A percentile compares a stretch with the other conserved stretches of the same genome.
phyloP scores from a whole-genome alignment of 2,113 vertebrate genomes.

The Phrynosoma platyrhinos region DNA sequence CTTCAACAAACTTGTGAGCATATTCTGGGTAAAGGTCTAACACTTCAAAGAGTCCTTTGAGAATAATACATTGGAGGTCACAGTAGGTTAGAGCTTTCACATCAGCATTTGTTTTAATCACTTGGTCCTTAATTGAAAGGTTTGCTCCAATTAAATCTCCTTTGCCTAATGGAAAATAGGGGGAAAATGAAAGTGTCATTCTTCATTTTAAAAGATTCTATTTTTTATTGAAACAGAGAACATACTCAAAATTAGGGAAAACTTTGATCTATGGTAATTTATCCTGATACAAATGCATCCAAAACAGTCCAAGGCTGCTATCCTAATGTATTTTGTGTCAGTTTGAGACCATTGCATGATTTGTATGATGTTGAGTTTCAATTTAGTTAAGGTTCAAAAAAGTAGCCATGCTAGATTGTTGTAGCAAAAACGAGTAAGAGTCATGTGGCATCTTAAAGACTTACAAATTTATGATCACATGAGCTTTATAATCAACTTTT shows the following conservation, averaged over 20 bases:
- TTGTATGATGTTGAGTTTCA: background rate
- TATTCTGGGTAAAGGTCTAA: constrained; percentile 95
- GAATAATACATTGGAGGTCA: constrained; percentile 94
- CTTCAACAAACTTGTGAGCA: constrained; percentile 91
- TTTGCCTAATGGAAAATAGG: constrained; percentile 83
- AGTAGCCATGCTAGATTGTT: too few relatives aligned
- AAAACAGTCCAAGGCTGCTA: background rate
- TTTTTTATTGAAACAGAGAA: background rate
- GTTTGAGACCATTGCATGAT: background rate
- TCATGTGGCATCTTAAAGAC: too few relatives aligned
- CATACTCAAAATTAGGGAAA: background rate
- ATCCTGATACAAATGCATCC: background rate
- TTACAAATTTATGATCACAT: too few relatives aligned
- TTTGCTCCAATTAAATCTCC: constrained; percentile 95
- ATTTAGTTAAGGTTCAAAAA: background rate
- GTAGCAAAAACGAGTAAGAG: too few relatives aligned
- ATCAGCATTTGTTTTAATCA: constrained; percentile 96
- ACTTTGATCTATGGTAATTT: background rate
- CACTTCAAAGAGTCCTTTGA: constrained; percentile 94
- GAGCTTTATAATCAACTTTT: too few relatives aligned
- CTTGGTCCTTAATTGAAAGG: constrained; percentile 90
- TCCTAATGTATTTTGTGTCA: background rate
- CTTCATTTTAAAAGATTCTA: background rate
- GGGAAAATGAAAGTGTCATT: background rate
- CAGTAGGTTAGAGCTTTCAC: constrained; percentile 97